Evolutionary conservation across 2,113 vertebrate genomes (phyloP).

Genomic region (Clarias batrachus): DNA sequence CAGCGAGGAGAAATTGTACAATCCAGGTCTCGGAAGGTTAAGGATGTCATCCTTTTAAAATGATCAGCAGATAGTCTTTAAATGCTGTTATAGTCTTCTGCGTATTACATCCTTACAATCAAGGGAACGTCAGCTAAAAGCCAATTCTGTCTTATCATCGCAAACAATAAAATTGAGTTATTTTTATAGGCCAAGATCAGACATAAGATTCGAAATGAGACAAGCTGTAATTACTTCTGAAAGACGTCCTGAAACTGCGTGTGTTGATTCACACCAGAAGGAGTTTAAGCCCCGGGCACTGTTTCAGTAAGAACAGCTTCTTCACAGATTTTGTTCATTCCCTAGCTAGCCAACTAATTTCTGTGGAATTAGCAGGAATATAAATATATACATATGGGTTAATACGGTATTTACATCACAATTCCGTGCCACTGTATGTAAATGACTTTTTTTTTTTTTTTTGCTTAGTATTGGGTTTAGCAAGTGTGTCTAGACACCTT

Average conservation of each 20-base stretch:
- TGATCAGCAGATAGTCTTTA: neutral
- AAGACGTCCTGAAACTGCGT: neutral
- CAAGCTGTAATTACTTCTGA: conserved; percentile 1
- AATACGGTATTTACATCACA: neutral
- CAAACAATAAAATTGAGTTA: neutral
- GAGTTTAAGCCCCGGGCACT: conserved; percentile 5
- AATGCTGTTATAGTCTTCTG: neutral
- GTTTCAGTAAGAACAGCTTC: neutral
- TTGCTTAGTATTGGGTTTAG: neutral
- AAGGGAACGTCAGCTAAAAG: neutral
- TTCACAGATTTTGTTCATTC: neutral
- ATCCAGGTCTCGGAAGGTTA: neutral
- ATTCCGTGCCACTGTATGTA: neutral
- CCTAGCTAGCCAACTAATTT: neutral
- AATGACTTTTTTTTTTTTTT: neutral
- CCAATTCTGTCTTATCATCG: neutral
- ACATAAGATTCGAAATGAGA: neutral
- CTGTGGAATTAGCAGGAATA: neutral
- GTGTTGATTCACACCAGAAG: neutral
- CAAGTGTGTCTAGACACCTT: neutral
- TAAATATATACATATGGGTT: neutral
- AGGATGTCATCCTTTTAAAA: neutral
- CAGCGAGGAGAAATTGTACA: too few relatives aligned
- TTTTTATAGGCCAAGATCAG: neutral
- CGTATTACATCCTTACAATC: neutral